Evolutionary conservation across 2,888 invertebrate genomes (phyloP).

Genomic region (Napeogenes sylphis): DNA sequence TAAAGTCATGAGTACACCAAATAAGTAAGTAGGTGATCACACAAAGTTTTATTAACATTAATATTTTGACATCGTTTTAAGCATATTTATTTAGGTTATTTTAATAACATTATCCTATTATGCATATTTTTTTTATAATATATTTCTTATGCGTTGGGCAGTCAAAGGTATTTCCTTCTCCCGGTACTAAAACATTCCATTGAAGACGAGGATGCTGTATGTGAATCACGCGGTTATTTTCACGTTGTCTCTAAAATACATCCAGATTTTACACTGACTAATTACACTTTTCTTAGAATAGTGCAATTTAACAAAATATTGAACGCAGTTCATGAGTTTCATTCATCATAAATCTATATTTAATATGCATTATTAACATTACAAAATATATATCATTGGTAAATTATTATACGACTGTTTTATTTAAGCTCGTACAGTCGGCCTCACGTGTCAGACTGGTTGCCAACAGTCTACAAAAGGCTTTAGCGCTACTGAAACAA

Average conservation of each 20-base stretch:
- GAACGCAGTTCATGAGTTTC: background rate
- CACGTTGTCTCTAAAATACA: background rate
- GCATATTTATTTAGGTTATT: background rate
- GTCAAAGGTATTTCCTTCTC: background rate
- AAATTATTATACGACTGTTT: background rate
- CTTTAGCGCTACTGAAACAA: slow-evolving; percentile 2
- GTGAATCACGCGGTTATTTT: background rate
- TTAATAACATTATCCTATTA: background rate
- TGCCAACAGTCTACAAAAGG: slow-evolving; percentile 6
- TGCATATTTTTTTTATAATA: background rate
- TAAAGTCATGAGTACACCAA: too few relatives aligned
- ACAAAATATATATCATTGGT: background rate
- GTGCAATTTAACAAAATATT: background rate
- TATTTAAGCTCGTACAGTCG: background rate
- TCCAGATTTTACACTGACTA: background rate
- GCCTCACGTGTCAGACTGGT: background rate
- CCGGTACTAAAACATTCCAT: background rate
- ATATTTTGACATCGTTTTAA: too few relatives aligned
- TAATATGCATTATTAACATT: too few relatives aligned
- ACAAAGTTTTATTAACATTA: too few relatives aligned
- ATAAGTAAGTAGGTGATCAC: too few relatives aligned
- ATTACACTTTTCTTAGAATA: background rate
- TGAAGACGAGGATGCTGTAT: background rate
- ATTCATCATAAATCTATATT: too few relatives aligned
- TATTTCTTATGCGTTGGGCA: background rate